Base-by-base conservation (phyloP, 2,797 vertebrate species). In the Parotocinclus haroldoi region DNA sequence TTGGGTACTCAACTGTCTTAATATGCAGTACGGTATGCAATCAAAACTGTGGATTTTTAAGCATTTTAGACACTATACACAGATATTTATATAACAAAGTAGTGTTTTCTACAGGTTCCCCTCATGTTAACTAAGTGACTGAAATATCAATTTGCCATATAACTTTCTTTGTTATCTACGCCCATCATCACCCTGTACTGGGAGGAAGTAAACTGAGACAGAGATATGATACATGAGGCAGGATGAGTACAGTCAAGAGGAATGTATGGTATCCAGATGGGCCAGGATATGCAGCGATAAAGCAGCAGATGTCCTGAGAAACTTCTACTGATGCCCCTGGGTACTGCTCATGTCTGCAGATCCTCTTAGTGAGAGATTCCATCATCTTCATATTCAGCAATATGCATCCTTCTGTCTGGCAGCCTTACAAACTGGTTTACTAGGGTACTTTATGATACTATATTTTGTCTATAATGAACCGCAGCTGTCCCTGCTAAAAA, bases 241-340 rank as follows among this genome's bases (percentile, higher is more conserved):
- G 27, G 56, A 63, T 37, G 48, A 58, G 27, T 39, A 27, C 27
- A 49, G 63, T 19, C 37, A 48, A 13, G n/a, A 63, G 48, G 48
- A 59, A 58, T 65, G 46, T 45, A 64, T 58, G 51, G 16, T 50
- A 71, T 76, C 78, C 88, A 89, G 86, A 87, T 88, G 88, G 86
- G 78, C 75, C 66, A 58, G 71, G 71, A 78, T 74, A 76, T 77
- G 71, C 74, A 82, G 71, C 80, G 72, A 79, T 75, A 82, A 78
- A 79, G 76, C 76, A 86, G 82, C 85, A 89, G 84, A 88, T 89
- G 87, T 83, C 80, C 79, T 57, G 61, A 81, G 66, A 85, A 82
- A 67, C 71, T 62, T 77, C 71, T 77, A 66, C 27, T 55, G 14
- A 49, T 65, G 60, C 64, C 68, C 59, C 40, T 51, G 63, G 67